Evolutionary conservation across 1,140 invertebrate species (phyloP).

Genomic region (Cylas formicarius): DNA sequence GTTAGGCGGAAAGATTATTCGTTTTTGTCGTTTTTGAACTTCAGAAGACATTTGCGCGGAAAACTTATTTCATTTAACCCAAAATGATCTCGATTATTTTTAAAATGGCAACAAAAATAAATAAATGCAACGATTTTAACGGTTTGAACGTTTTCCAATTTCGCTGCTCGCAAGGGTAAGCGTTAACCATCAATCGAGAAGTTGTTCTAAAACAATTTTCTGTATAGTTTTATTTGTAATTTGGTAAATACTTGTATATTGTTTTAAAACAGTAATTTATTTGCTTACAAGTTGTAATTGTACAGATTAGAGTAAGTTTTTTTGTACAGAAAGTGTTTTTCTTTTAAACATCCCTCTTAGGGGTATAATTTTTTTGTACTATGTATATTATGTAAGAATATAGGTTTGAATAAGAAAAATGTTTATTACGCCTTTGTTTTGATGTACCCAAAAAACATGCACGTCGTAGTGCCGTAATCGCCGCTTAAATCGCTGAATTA

Average conservation of each 20-base stretch:
- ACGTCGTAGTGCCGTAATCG: too few relatives aligned
- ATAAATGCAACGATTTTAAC: conserved; percentile 13
- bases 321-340: conserved; percentile 41
- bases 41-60: too few relatives aligned
- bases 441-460: too few relatives aligned
- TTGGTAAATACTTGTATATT: conserved; percentile 27
- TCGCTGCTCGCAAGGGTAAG: conserved; percentile 8
- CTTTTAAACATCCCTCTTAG: conserved; percentile 32
- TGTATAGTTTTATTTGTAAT: conserved; percentile 15
- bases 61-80: too few relatives aligned
- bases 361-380: conserved; percentile 43
- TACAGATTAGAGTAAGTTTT: conserved; percentile 37
- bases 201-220: conserved; percentile 1
- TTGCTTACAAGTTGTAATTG: conserved; percentile 39
- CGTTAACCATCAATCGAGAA: neutral
- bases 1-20: too few relatives aligned
- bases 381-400: conserved; percentile 43
- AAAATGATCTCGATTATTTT: conserved; percentile 19
- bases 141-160: conserved; percentile 15
- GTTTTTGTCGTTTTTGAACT: too few relatives aligned
- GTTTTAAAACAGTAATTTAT: conserved; percentile 39
- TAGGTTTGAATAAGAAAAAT: conserved; percentile 45
- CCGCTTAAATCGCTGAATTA: too few relatives aligned
- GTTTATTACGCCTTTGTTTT: conserved; percentile 32
- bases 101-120: conserved; percentile 6